phyloP scores from a whole-genome alignment of 1,140 invertebrate genomes.

The Portunus trituberculatus region DNA sequence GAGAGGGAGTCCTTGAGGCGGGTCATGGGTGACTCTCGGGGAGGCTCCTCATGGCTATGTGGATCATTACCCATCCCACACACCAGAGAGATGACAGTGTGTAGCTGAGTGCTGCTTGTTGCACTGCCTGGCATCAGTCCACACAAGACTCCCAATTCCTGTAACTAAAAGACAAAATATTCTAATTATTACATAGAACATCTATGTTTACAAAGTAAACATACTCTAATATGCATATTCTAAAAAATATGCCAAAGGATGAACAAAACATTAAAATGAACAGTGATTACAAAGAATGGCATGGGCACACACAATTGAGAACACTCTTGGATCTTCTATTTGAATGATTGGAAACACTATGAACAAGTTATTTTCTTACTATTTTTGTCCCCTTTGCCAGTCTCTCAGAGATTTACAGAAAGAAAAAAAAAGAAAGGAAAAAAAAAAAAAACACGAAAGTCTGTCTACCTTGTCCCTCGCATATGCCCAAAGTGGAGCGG shows the following conservation, averaged over 20 bases:
- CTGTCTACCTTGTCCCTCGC: slow-evolving; percentile 88
- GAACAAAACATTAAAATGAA: too few species aligned
- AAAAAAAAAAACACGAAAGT: background rate
- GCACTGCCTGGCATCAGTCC: slow-evolving; percentile 92
- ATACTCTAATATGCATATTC: too few species aligned
- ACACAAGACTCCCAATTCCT: slow-evolving; percentile 92
- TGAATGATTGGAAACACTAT: background rate
- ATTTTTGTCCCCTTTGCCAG: too few species aligned
- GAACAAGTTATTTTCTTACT: background rate
- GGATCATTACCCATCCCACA: slow-evolving; percentile 88
- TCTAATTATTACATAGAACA: background rate
- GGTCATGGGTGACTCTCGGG: slow-evolving; percentile 84
- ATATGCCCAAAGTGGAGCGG: slow-evolving; percentile 94
- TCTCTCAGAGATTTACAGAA: too few species aligned
- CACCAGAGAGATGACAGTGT: slow-evolving; percentile 93
- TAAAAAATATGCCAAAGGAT: too few species aligned
- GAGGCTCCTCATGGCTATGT: slow-evolving; percentile 71
- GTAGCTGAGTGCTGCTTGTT: slow-evolving; percentile 92
- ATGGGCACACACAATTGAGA: too few species aligned
- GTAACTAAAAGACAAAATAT: slow-evolving; percentile 83
- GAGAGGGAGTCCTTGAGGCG: slow-evolving; percentile 94
- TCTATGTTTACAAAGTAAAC: too few species aligned
- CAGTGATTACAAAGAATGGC: too few species aligned
- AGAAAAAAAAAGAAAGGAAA: too few species aligned
- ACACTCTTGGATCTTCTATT: too few species aligned